phyloP scores from a whole-genome alignment of 2,888 invertebrate species.

The Cabera pusaria region DNA sequence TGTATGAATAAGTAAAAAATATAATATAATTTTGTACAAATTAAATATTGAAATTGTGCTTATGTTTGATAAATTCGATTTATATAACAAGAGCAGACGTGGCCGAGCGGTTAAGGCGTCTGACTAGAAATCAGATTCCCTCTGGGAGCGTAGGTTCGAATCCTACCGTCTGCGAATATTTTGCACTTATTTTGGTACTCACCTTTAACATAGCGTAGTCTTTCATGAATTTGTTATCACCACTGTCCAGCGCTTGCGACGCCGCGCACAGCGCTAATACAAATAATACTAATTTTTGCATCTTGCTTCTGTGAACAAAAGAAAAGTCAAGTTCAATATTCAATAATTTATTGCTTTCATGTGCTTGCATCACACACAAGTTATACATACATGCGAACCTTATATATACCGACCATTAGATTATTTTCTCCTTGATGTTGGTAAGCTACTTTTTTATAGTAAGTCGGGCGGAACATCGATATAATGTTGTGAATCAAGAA shows the following conservation, averaged over 20 bases:
- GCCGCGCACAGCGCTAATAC: slow-evolving; percentile 50
- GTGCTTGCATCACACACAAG: too few species aligned
- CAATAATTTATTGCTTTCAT: too few species aligned
- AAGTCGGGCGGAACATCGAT: too few species aligned
- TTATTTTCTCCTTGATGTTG: too few species aligned
- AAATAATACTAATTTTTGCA: slow-evolving; percentile 39
- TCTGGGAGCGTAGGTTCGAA: slow-evolving; percentile 96
- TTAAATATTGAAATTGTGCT: too few species aligned
- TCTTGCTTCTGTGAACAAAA: slow-evolving; percentile 35
- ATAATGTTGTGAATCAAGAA: too few species aligned
- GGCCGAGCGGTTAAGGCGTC: slow-evolving; percentile 95
- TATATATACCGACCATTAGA: too few species aligned
- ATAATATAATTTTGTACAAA: too few species aligned
- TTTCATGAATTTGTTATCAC: slow-evolving; percentile 87
- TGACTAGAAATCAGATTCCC: slow-evolving; percentile 96
- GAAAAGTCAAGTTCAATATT: not conserved
- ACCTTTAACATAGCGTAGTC: slow-evolving; percentile 90
- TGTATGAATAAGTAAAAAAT: too few species aligned
- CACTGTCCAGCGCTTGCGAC: slow-evolving; percentile 75
- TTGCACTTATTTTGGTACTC: slow-evolving; percentile 34
- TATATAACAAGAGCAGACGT: slow-evolving; percentile 84
- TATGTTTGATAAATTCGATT: too few species aligned
- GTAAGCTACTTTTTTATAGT: too few species aligned
- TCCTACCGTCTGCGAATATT: slow-evolving; percentile 90
- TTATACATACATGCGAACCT: too few species aligned